These are phyloP conservation scores for Riparia riparia DNA, from an alignment of 2,113 vertebrate genomes.

Conservation along the genomic window DNA sequence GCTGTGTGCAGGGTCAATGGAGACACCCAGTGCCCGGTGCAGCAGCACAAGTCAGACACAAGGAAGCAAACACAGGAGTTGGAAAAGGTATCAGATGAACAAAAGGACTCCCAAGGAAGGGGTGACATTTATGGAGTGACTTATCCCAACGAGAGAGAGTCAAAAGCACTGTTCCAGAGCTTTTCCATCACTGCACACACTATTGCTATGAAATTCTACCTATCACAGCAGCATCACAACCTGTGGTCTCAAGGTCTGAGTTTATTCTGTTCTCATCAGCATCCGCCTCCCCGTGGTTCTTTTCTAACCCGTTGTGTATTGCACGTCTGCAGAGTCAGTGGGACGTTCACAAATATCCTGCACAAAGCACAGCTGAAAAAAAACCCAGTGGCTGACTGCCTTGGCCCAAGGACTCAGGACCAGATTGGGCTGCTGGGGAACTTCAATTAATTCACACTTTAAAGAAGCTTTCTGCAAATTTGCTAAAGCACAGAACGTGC, in stretches of 20 bases:
- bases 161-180: background rate
- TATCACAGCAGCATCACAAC: background rate
- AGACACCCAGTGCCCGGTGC: background rate
- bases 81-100: background rate
- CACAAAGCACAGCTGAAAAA: background rate
- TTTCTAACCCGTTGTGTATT: background rate
- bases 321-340: background rate
- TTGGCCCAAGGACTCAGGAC: background rate
- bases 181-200: background rate
- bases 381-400: background rate
- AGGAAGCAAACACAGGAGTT: background rate
- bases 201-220: background rate
- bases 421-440: background rate
- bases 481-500: background rate
- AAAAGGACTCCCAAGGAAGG: background rate
- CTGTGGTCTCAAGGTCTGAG: background rate
- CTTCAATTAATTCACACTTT: background rate
- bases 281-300: background rate
- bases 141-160: background rate
- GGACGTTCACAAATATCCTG: background rate
- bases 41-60: background rate
- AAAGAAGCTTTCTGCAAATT: background rate
- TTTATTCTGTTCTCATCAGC: background rate
- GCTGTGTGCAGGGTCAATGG: background rate
- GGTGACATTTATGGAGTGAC: background rate